phyloP scores from a whole-genome alignment of 37 sponge, comb jelly and placozoan genomes.

The Chondrilla cf. caribensis region DNA sequence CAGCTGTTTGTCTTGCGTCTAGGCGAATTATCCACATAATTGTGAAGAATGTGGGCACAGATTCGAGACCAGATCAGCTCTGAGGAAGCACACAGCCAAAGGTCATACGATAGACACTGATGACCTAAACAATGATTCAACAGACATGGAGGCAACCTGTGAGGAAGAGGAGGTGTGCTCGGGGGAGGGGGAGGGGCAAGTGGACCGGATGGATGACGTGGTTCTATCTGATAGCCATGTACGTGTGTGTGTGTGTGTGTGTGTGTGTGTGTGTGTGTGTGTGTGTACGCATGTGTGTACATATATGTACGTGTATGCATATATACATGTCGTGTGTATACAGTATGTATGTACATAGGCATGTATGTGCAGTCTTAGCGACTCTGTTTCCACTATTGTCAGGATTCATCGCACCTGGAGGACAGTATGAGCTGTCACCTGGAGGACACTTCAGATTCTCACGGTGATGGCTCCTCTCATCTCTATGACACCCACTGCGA shows the following conservation, averaged over 20 bases:
- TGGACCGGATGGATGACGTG: not conserved
- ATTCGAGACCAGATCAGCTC: no score
- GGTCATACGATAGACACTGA: conserved; percentile 4
- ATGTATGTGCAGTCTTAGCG: conserved; percentile 5
- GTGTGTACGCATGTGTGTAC: conserved; percentile 38
- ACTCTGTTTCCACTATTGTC: no score
- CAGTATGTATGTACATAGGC: conserved; percentile 14
- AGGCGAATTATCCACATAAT: no score
- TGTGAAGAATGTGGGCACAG: no score
- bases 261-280: conserved; percentile 35
- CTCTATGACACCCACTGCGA: no score
- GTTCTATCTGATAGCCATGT: not conserved
- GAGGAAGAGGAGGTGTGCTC: not conserved
- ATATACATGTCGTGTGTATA: not conserved
- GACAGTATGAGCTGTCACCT: no score
- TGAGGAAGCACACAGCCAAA: no score
- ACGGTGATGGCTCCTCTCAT: no score
- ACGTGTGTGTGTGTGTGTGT: not conserved
- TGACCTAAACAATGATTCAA: not conserved
- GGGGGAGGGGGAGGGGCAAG: not conserved
- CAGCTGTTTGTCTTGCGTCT: no score
- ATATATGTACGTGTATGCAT: conserved; percentile 31
- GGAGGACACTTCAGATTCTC: no score
- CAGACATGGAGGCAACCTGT: not conserved
- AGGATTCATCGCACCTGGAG: no score